These are phyloP conservation scores for Lichenostomus cassidix DNA, from an alignment of 2,113 vertebrate genomes.

Conservation along the genomic window DNA sequence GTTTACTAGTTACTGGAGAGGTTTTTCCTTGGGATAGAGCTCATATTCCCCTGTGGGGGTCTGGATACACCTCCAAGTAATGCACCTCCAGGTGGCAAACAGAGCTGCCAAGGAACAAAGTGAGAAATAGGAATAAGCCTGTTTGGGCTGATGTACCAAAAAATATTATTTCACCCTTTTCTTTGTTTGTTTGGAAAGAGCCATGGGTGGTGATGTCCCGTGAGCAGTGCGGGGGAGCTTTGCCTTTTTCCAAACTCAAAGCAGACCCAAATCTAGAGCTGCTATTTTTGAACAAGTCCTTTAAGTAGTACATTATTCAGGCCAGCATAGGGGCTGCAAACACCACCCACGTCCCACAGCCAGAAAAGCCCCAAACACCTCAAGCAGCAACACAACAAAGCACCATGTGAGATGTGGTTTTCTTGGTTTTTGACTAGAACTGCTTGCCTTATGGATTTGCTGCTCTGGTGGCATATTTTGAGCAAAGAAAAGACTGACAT, in stretches of 20 bases:
- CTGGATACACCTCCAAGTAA: neutral
- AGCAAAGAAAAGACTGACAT: neutral
- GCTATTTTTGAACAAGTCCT: neutral
- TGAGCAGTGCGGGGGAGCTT: neutral
- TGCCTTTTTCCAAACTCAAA: neutral
- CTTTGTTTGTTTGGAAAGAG: neutral
- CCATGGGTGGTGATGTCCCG: accelerated
- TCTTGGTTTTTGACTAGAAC: neutral
- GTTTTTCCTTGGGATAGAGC: neutral
- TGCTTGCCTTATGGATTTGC: neutral
- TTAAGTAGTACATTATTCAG: neutral
- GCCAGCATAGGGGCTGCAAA: neutral
- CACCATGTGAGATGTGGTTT: neutral
- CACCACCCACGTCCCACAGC: neutral
- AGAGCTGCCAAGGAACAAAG: neutral
- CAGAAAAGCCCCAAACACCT: neutral
- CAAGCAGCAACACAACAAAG: neutral
- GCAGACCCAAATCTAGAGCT: neutral
- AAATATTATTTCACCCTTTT: neutral
- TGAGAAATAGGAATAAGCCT: neutral
- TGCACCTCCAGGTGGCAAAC: neutral
- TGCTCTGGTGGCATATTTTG: neutral
- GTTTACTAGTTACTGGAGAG: neutral
- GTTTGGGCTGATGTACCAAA: neutral
- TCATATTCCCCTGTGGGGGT: neutral